Evolutionary conservation across 2,888 invertebrate genomes (phyloP), one percentile per base, ranked within the genome.

Genomic region (Pristionchus entomophagus): DNA sequence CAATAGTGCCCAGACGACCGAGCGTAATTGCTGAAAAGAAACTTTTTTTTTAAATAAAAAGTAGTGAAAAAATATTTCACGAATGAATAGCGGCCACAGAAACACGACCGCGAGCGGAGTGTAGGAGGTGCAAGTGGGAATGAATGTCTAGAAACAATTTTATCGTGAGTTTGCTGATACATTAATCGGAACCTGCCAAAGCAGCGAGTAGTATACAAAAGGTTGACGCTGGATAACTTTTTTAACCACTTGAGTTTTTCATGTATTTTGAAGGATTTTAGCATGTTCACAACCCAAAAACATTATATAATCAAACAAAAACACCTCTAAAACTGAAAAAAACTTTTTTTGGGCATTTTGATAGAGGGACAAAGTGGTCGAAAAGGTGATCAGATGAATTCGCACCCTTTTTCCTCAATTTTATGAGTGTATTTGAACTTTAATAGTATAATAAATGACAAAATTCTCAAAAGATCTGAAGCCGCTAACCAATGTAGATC

Each of bases 401-500:
- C 45, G 14, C 45, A 14, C 45, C 45, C 45, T 45, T 45, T 45
- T 45, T 45, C 45, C 45, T 45, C 45, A 45, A 45, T 45, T 45
- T 45, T 45, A 45, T 10, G 53, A 19, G 53, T 22, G 45, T 53
- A 53, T 53, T 53, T 53, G 53, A 53, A 22, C 53, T 53, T 22
- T 12, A 22, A 22, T 53, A 19, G 14, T 19, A 22, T 22, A 53
- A 53, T 53, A 53, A 53, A 53, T 53, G 53, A 53, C 22, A 12
- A 45, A 45, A 45, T 53, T 81, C 29, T 17, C 8, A 53, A 51
- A 81, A 81, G 53, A 81, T 35, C 53, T 82, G 32, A 82, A 82
- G 59, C 56, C 82, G n/a, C 38, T 82, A 41, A 82, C 82, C 19
- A 82, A 56, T 59, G 5, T 22, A 17, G 82, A 82, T 41, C 59